phyloP scores from a whole-genome alignment of 2,797 vertebrate genomes.

The Pangasius macronema region DNA sequence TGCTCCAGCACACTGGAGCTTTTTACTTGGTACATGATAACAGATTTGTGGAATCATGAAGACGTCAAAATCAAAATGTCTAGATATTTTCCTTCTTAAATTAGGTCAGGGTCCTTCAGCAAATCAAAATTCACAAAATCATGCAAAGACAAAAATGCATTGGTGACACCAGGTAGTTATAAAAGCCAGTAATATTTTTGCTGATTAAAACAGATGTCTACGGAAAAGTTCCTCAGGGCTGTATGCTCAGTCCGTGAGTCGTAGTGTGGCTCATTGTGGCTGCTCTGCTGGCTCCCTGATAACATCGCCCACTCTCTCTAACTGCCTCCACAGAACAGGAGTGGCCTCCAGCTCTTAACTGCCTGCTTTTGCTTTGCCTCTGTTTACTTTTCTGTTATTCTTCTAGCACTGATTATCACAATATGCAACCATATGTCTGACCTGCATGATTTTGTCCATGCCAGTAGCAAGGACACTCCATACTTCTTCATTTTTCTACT shows the following conservation, averaged over 20 bases:
- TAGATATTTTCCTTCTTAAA: not conserved
- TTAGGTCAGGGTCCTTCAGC: not conserved
- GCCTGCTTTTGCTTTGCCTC: constrained; percentile 68
- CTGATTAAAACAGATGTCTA: constrained; percentile 34
- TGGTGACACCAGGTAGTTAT: not conserved
- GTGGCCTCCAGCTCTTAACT: constrained; percentile 69
- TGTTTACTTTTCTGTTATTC: constrained; percentile 73
- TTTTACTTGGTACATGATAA: not conserved
- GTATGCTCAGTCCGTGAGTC: constrained; percentile 26
- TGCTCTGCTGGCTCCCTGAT: constrained; percentile 56
- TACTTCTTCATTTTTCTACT: constrained; percentile 59
- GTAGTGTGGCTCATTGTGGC: constrained; percentile 26
- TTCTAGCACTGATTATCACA: constrained; percentile 77
- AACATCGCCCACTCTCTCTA: constrained; percentile 62
- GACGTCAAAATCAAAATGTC: not conserved
- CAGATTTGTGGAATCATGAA: not conserved
- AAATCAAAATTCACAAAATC: not conserved
- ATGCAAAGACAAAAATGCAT: not conserved
- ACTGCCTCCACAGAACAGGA: constrained; percentile 61
- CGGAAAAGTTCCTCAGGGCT: constrained; percentile 50
- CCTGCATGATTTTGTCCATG: constrained; percentile 69
- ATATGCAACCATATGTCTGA: constrained; percentile 71
- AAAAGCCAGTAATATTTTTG: constrained; percentile 20
- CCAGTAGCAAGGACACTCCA: constrained; percentile 63
- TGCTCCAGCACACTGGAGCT: not conserved